Conservation (phyloP, 2,888 invertebrate species). For the Listrodromus nycthemerus region DNA sequence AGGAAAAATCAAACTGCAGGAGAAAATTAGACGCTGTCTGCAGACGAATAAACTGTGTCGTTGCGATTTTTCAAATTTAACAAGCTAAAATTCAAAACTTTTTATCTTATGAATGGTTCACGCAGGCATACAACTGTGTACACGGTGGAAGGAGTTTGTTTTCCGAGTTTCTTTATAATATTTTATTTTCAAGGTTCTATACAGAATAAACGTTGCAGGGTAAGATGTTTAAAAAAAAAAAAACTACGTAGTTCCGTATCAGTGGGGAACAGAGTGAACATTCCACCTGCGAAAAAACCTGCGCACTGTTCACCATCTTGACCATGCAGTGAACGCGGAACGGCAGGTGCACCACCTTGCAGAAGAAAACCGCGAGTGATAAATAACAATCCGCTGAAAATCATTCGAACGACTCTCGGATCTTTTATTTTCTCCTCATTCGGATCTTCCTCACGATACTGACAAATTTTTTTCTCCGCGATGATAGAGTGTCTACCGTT, state of each 20-base stretch:
- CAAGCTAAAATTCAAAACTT: background rate
- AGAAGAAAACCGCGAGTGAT: constrained; percentile 20
- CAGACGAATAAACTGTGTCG: background rate
- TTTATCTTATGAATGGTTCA: background rate
- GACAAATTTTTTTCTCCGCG: constrained; percentile 32
- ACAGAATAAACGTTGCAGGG: no score
- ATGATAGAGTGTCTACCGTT: constrained; percentile 33
- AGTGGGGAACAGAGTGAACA: background rate
- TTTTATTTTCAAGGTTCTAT: no score
- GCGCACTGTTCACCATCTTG: background rate
- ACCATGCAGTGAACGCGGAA: background rate
- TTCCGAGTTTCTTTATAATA: no score
- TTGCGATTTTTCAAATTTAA: background rate
- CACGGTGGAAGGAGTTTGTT: no score
- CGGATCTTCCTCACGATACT: constrained; percentile 18
- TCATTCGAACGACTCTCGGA: constrained; percentile 12
- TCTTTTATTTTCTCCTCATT: constrained; percentile 3
- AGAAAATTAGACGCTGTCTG: background rate
- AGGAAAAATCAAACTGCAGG: background rate
- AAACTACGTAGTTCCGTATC: no score
- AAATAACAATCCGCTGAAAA: constrained; percentile 42
- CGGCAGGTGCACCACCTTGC: background rate
- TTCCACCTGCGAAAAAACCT: background rate
- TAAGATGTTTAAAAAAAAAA: no score
- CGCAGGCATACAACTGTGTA: no score